Percentiles rank a stretch among this genome's conserved stretches.
Evolutionary conservation across 2,113 vertebrate species (phyloP).

Genomic region (Oreochromis aureus): DNA sequence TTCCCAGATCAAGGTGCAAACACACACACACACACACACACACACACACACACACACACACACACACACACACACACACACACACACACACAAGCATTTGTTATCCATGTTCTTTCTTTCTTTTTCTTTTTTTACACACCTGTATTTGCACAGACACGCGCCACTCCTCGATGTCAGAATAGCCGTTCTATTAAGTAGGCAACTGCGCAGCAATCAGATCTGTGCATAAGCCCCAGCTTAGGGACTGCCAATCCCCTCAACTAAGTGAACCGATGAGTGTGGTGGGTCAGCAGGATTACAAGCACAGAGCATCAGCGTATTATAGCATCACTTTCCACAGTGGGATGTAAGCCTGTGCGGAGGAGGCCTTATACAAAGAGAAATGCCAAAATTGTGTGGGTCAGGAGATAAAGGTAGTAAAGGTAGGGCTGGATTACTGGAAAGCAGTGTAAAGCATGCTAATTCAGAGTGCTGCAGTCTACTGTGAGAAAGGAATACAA

Average conservation of each 20-base stretch:
- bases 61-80: too few relatives aligned
- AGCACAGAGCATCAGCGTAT: constrained; percentile 42
- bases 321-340: constrained; percentile 17
- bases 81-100: neutral
- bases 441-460: neutral
- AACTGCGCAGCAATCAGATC: constrained; percentile 49
- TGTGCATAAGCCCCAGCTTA: constrained; percentile 49
- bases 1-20: neutral
- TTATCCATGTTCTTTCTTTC: neutral
- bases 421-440: constrained; percentile 16
- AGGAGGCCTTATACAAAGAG: constrained; percentile 23
- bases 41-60: too few relatives aligned
- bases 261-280: constrained; percentile 46
- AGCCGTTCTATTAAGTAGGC: constrained; percentile 13
- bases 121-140: neutral
- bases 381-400: neutral
- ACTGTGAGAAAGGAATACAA: neutral
- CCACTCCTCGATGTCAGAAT: neutral
- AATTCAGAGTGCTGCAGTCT: neutral
- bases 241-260: constrained; percentile 48
- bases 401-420: neutral
- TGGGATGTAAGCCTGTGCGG: constrained; percentile 21
- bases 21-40: neutral
- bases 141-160: neutral
- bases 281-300: constrained; percentile 66